Evolutionary conservation across 2,888 invertebrate genomes (phyloP).

Genomic region (Smittia sp.): DNA sequence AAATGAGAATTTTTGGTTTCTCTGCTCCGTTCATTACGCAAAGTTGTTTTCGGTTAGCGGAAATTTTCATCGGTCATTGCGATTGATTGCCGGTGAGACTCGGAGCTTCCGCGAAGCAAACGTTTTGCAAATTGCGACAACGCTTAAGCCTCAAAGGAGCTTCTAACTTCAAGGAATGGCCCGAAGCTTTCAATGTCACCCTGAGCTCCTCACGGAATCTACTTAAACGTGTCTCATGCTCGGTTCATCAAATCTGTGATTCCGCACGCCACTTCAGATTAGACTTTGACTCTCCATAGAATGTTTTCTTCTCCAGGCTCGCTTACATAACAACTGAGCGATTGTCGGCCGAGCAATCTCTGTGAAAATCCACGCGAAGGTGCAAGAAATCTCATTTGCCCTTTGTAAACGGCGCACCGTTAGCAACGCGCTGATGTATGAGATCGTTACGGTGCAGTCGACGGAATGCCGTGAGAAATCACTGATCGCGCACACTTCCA

Average conservation of each 20-base stretch:
- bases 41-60: neutral
- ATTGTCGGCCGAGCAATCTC: neutral
- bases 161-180: neutral
- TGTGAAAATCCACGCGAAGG: neutral
- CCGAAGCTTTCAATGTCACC: slow-evolving; percentile 10
- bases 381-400: slow-evolving; percentile 29
- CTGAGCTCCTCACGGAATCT: neutral
- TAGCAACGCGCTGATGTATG: neutral
- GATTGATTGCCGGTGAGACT: neutral
- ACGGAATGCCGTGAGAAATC: neutral
- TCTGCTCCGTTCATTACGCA: neutral
- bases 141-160: too few relatives aligned
- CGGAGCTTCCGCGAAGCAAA: neutral
- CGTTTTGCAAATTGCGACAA: too few relatives aligned
- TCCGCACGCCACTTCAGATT: slow-evolving; percentile 3
- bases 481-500: slow-evolving; percentile 4
- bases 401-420: slow-evolving; percentile 1
- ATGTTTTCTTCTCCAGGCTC: neutral
- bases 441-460: slow-evolving; percentile 9
- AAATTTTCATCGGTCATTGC: neutral
- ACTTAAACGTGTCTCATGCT: neutral
- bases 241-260: neutral
- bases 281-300: neutral
- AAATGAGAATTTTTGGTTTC: neutral
- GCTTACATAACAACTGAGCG: neutral